Percentiles rank a stretch among this genome's conserved stretches.
phyloP scores from a whole-genome alignment of 2,888 invertebrate genomes.

The Sacculina carcini region DNA sequence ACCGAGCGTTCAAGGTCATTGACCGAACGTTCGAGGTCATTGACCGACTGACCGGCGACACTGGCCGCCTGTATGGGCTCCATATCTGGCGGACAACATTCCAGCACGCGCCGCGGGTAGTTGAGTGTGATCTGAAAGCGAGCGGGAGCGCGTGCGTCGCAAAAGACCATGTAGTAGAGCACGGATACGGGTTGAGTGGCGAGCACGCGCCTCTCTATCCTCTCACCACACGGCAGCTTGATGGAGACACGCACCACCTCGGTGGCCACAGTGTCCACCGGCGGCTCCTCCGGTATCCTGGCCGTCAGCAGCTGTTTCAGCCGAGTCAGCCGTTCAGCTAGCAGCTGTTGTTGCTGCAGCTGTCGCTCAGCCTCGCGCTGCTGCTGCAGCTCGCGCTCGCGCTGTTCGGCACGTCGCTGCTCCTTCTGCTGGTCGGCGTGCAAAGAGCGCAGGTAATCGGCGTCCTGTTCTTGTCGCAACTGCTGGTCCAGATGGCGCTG shows the following conservation, averaged over 20 bases:
- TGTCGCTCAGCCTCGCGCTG: conserved; percentile 16
- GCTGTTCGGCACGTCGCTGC: conserved; percentile 33
- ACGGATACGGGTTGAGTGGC: conserved; percentile 38
- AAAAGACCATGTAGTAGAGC: conserved; percentile 81
- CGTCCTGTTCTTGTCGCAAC: conserved; percentile 60
- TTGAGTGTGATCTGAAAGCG: conserved; percentile 83
- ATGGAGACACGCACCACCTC: conserved; percentile 59
- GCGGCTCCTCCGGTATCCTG: conserved; percentile 24
- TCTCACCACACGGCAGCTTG: conserved; percentile 64
- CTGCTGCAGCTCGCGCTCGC: conserved; percentile 27
- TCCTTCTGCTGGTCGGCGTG: conserved; percentile 88
- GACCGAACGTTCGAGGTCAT: too few species aligned
- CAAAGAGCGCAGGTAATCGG: conserved; percentile 71
- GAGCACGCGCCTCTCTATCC: conserved; percentile 59
- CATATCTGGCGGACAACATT: conserved; percentile 27
- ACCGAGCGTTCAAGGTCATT: too few species aligned
- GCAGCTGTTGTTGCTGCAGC: conserved; percentile 23
- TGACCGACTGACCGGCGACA: conserved; percentile 14
- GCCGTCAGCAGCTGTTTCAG: conserved; percentile 21
- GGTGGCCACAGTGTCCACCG: conserved; percentile 41
- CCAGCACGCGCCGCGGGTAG: conserved; percentile 63
- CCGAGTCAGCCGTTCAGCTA: conserved; percentile 16
- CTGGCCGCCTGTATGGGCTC: conserved; percentile 14
- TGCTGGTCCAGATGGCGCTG: conserved; percentile 5
- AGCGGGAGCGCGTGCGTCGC: conserved; percentile 65